phyloP scores from a whole-genome alignment of 2,113 vertebrate genomes.

The Eulacestoma nigropectus region DNA sequence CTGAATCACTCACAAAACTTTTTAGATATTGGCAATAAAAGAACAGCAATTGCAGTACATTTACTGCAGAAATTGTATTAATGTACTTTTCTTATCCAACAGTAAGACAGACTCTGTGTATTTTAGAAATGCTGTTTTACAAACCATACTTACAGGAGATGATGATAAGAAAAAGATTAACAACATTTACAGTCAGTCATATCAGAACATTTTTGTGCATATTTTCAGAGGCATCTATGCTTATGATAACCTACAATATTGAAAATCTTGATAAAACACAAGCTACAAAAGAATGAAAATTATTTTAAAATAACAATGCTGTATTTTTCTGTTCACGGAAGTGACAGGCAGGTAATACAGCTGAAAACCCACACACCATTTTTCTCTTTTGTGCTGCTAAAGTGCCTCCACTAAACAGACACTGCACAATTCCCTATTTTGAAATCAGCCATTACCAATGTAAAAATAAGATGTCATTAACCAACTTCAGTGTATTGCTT shows the following conservation, averaged over 20 bases:
- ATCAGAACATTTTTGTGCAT: neutral
- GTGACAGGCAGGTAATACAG: neutral
- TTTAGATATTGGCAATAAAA: neutral
- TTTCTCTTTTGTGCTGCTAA: neutral
- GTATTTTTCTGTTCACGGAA: neutral
- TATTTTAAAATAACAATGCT: neutral
- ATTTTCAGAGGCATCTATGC: neutral
- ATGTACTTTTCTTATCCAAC: neutral
- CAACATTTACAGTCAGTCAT: neutral
- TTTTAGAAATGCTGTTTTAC: neutral
- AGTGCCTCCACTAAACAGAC: neutral
- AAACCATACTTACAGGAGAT: neutral
- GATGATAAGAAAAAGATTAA: neutral
- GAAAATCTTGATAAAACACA: neutral
- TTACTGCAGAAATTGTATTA: neutral
- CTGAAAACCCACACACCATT: neutral
- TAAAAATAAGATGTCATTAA: neutral
- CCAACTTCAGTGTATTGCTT: neutral
- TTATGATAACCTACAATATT: neutral
- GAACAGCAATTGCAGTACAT: neutral
- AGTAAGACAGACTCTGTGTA: neutral
- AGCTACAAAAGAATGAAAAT: neutral
- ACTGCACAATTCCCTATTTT: neutral
- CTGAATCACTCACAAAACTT: neutral
- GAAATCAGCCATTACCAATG: neutral